Evolutionary conservation across 2,888 invertebrate genomes (phyloP).

Genomic region (Epsilonema sp.): DNA sequence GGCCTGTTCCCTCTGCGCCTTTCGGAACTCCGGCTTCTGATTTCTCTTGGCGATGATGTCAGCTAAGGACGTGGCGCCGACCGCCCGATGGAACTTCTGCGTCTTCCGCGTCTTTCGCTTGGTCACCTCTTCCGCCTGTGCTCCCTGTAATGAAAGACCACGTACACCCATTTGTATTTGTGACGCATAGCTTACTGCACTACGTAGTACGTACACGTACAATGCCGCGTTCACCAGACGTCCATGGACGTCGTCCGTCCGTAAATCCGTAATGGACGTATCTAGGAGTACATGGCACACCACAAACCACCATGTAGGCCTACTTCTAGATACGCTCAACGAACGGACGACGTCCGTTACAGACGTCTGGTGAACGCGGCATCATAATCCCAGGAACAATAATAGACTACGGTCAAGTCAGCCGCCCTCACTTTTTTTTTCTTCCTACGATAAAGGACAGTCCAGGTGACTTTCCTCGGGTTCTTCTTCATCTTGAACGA

Average conservation of each 20-base stretch:
- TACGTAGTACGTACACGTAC: too few relatives aligned
- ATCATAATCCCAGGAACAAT: background rate
- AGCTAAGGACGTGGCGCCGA: constrained; percentile 86
- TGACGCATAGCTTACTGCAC: too few relatives aligned
- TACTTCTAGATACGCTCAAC: too few relatives aligned
- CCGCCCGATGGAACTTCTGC: constrained; percentile 71
- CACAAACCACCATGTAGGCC: too few relatives aligned
- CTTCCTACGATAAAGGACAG: constrained; percentile 93
- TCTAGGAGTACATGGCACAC: too few relatives aligned
- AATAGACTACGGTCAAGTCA: background rate
- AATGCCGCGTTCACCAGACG: too few relatives aligned
- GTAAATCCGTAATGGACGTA: too few relatives aligned
- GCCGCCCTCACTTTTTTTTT: constrained; percentile 69
- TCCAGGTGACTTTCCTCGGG: constrained; percentile 98
- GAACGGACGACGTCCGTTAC: too few relatives aligned
- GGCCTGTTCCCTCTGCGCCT: constrained; percentile 93
- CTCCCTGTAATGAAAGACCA: constrained; percentile 16
- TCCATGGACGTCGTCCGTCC: too few relatives aligned
- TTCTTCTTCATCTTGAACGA: constrained; percentile 87
- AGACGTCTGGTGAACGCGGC: too few relatives aligned
- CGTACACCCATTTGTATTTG: too few relatives aligned
- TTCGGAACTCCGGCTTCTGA: constrained; percentile 68
- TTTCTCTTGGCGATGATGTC: constrained; percentile 78
- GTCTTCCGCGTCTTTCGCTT: constrained; percentile 86
- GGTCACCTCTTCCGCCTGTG: constrained; percentile 72